Evolutionary conservation across 1,140 invertebrate genomes (phyloP).

Genomic region (Octopus sinensis): DNA sequence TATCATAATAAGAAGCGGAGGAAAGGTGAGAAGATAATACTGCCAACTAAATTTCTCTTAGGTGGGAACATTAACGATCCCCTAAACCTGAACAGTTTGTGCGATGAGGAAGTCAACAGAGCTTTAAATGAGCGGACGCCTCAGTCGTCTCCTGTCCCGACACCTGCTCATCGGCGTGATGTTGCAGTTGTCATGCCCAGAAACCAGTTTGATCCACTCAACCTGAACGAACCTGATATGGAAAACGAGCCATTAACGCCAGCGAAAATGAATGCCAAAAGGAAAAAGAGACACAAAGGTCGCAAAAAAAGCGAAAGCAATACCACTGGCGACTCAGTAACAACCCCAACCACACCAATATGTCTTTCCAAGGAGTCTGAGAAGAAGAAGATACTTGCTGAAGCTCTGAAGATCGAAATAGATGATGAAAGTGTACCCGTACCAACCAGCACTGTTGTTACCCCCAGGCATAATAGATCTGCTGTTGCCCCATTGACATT

Average conservation of each 20-base stretch:
- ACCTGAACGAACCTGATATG: constrained; percentile 72
- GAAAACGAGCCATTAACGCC: constrained; percentile 64
- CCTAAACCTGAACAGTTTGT: constrained; percentile 86
- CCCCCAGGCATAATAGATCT: not conserved
- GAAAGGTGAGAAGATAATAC: constrained; percentile 59
- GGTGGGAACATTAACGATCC: constrained; percentile 94
- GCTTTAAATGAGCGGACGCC: constrained; percentile 79
- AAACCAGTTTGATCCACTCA: constrained; percentile 86
- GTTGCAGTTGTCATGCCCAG: constrained; percentile 89
- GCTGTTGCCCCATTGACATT: constrained; percentile 3
- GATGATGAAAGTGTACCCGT: constrained; percentile 22
- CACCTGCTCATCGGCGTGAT: constrained; percentile 75
- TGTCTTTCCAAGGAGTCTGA: constrained; percentile 2
- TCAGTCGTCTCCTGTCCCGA: constrained; percentile 82
- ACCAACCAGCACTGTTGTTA: not conserved
- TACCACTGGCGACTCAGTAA: not conserved
- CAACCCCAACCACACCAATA: constrained; percentile 13
- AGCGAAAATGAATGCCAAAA: constrained; percentile 50
- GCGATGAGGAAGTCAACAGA: constrained; percentile 77
- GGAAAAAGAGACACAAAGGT: constrained; percentile 57
- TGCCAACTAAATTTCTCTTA: constrained; percentile 88
- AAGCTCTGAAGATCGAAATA: constrained; percentile 45
- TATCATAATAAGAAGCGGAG: constrained; percentile 15
- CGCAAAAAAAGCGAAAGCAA: constrained; percentile 47
- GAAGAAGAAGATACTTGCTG: constrained; percentile 32